Base-by-base conservation (phyloP, 1,140 invertebrate species). In the Aphelenchoides besseyi region DNA sequence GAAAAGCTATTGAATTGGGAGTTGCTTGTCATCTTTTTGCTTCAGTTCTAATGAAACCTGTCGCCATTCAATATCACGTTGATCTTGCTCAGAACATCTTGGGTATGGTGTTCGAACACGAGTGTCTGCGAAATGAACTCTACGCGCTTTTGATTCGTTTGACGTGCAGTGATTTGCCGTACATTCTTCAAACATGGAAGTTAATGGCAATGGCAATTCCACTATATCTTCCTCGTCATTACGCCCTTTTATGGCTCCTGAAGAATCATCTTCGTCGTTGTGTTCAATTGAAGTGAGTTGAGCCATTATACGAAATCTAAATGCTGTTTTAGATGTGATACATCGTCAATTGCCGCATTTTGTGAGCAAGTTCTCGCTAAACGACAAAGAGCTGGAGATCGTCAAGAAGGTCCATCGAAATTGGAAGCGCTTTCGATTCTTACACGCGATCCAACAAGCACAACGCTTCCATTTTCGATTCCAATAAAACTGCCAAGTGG, bases 1-100 rank as follows among this genome's bases (percentile, higher is more conserved):
- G 79, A 53, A 81, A 81, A 55, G 77, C 79, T 1, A 18, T 81
- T 32, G 78, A 80, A 48, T 69, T 81, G 9, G 79, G 71, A 36
- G 72, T 53, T 5, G 72, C 72, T 12, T 74, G 64, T 26, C 70
- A 82, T 48, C 57, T 80, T 2, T 80, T 80, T 41, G 70, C 78
- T 26, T 74, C 79, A 9, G 79, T 80, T 28, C 53, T 77, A 52
- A 80, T 80, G 76, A 32, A 70, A 1, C 74, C 79, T 26, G 69
- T 67, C 28, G 79, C 73, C 9, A 70, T 79, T 26, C 79, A 80
- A 54, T 80, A 80, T 70, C 79, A 80, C 63, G 74, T 81, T 32
- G 79, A 80, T 69, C 53, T 80, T 9, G 68, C 79, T n/a, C 79
- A 80, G 48, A 80, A 80, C 53, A 73, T 81, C 29, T 64, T 80